Evolutionary conservation across 2,797 vertebrate genomes (phyloP).

Genomic region (Euthynnus affinis): DNA sequence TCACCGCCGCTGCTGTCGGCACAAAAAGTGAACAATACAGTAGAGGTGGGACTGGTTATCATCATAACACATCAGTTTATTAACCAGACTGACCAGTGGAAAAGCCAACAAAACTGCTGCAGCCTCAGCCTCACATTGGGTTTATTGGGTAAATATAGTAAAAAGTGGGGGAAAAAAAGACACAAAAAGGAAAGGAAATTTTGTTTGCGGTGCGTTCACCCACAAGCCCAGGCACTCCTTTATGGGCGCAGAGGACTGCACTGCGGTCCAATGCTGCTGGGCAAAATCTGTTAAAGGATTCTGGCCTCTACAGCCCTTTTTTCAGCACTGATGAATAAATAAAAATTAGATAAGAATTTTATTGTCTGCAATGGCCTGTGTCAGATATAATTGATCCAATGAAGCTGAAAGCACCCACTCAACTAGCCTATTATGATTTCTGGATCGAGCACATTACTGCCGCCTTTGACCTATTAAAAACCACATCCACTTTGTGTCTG

Average conservation of each 20-base stretch:
- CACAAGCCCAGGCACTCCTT: neutral
- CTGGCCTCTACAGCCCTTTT: neutral
- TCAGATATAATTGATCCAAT: constrained; percentile 31
- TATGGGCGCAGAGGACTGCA: neutral
- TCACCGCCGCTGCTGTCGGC: constrained; percentile 10
- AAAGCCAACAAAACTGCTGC: constrained; percentile 21
- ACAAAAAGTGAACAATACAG: constrained; percentile 33
- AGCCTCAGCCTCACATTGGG: neutral
- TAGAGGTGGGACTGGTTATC: constrained; percentile 44
- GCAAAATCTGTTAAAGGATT: constrained; percentile 3
- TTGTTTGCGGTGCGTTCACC: neutral
- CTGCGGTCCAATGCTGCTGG: neutral
- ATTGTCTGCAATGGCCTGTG: constrained; percentile 16
- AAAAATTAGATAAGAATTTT: constrained; percentile 34
- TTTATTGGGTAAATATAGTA: constrained; percentile 6
- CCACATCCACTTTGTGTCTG: constrained; percentile 6
- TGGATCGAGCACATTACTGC: neutral
- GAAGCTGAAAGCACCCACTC: constrained; percentile 19
- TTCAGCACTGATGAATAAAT: constrained; percentile 40
- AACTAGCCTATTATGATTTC: neutral
- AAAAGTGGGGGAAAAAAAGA: no score
- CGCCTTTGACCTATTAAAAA: constrained; percentile 39
- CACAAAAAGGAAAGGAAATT: neutral
- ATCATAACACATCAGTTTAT: constrained; percentile 36
- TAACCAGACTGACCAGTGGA: constrained; percentile 23